Conservation (phyloP, 2,888 invertebrate genomes). For the Hesperia comma region DNA sequence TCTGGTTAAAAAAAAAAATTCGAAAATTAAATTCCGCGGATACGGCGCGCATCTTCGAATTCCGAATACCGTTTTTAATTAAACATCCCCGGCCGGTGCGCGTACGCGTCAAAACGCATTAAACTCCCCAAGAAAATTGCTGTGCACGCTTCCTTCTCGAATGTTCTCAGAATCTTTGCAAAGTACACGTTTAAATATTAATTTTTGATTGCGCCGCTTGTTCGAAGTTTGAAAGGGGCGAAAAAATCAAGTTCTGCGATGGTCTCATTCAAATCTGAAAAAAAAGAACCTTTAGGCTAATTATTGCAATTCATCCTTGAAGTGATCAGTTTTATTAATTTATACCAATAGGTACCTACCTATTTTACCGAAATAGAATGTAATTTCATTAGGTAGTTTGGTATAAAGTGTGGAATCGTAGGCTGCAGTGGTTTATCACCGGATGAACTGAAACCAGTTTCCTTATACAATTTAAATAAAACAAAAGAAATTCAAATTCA, state of each 20-base stretch:
- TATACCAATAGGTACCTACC: too few species aligned
- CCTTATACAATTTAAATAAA: too few species aligned
- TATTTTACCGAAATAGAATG: too few species aligned
- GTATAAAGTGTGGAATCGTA: too few species aligned
- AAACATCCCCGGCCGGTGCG: conserved; percentile 52
- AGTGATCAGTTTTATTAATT: too few species aligned
- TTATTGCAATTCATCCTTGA: too few species aligned
- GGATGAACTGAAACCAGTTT: too few species aligned
- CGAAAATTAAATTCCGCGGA: conserved; percentile 33
- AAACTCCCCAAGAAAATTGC: conserved; percentile 61
- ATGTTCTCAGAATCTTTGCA: conserved; percentile 54
- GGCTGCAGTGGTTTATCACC: too few species aligned
- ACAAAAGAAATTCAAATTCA: too few species aligned
- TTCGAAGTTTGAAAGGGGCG: neutral
- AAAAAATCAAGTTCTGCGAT: neutral
- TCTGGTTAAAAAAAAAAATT: conserved; percentile 30
- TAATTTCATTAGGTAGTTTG: too few species aligned
- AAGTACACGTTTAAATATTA: conserved; percentile 53
- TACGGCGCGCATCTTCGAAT: conserved; percentile 52
- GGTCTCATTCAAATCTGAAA: neutral
- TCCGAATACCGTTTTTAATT: conserved; percentile 76
- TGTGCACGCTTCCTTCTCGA: conserved; percentile 48
- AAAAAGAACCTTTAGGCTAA: too few species aligned
- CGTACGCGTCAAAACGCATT: conserved; percentile 66
- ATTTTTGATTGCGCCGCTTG: conserved; percentile 51